These are phyloP conservation scores for Tiliacea aurago DNA, from an alignment of 2,888 invertebrate species.

Conservation along the genomic window DNA sequence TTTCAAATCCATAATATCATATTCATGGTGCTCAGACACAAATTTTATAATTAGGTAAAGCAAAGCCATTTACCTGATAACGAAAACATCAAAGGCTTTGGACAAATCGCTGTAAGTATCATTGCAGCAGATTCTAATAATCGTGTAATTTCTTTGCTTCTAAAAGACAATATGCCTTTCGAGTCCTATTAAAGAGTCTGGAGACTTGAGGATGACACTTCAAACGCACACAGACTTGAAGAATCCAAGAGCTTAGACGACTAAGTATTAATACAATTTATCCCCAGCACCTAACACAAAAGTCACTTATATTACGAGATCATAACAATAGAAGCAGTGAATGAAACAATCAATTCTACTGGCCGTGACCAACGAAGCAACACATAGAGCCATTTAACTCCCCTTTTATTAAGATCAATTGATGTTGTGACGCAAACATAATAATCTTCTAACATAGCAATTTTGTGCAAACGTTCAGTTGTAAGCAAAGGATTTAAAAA, in stretches of 20 bases:
- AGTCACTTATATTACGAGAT: conserved; percentile 29
- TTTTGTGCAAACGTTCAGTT: conserved; percentile 68
- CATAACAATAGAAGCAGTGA: conserved; percentile 45
- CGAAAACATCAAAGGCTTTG: background rate
- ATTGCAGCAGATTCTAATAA: background rate
- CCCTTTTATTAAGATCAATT: conserved; percentile 84
- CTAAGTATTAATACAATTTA: background rate
- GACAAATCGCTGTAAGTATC: background rate
- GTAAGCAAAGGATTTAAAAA: conserved; percentile 53
- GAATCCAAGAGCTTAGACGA: background rate
- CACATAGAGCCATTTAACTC: conserved; percentile 75
- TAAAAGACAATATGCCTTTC: background rate
- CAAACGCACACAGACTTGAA: background rate
- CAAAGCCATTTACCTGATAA: background rate
- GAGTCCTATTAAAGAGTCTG: background rate
- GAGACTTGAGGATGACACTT: background rate
- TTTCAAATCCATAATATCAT: conserved; percentile 16
- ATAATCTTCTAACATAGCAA: conserved; percentile 5
- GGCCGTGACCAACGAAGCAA: conserved; percentile 55
- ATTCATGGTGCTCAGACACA: background rate
- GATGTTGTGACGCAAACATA: conserved; percentile 71
- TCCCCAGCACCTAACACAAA: conserved; percentile 16
- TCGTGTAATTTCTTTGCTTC: background rate
- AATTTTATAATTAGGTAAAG: no score
- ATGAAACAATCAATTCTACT: conserved; percentile 61